These are phyloP conservation scores for Bacillus rossius DNA, from an alignment of 1,140 invertebrate species.

Conservation along the genomic window DNA sequence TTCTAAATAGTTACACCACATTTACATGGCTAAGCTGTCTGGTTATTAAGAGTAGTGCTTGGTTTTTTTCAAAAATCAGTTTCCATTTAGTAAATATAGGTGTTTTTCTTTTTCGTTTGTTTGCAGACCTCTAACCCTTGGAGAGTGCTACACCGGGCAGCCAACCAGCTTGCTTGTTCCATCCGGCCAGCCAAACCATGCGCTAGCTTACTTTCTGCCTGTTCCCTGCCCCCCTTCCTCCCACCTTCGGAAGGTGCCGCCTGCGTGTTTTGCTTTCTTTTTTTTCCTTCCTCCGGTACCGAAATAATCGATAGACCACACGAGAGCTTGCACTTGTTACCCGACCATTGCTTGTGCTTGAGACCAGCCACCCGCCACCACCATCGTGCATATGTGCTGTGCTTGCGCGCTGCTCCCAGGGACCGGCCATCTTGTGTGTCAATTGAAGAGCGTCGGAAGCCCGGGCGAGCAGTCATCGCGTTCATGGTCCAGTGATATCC, in stretches of 20 bases:
- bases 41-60: too few relatives aligned
- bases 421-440: too few relatives aligned
- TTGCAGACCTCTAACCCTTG: conserved; percentile 23
- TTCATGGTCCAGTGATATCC: conserved; percentile 20
- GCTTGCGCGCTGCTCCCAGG: too few relatives aligned
- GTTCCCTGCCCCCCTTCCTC: conserved; percentile 14
- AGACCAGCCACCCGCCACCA: too few relatives aligned
- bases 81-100: conserved; percentile 7
- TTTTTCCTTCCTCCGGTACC: neutral
- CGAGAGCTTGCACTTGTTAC: neutral
- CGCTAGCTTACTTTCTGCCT: conserved; percentile 25
- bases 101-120: conserved; percentile 16
- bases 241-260: conserved; percentile 13
- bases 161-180: conserved; percentile 16
- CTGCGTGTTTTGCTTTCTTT: conserved; percentile 14
- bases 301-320: conserved; percentile 5
- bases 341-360: too few relatives aligned
- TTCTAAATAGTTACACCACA: too few relatives aligned
- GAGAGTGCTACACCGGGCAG: conserved; percentile 19
- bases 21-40: too few relatives aligned
- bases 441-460: too few relatives aligned
- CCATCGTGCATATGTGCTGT: too few relatives aligned
- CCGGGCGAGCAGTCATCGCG: too few relatives aligned
- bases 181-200: conserved; percentile 25
- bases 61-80: neutral